A percentile compares a stretch with the other conserved stretches of the same genome.
phyloP scores from a whole-genome alignment of 2,888 invertebrate genomes.

The Vanessa cardui region DNA sequence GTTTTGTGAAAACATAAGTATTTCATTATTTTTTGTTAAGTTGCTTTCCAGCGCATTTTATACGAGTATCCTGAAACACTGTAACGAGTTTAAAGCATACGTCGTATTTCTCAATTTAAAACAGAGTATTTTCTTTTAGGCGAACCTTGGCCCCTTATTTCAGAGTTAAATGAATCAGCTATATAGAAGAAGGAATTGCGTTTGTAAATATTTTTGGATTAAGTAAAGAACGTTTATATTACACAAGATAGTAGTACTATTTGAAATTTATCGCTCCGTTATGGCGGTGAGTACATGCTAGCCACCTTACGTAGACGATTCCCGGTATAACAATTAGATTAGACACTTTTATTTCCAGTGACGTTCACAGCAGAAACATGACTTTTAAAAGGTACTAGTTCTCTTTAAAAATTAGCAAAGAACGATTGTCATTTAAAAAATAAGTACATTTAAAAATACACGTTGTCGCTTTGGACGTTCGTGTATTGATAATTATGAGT shows the following conservation, averaged over 20 bases:
- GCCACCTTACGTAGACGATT: slow-evolving; percentile 48
- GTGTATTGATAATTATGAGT: too few relatives aligned
- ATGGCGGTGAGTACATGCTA: slow-evolving; percentile 69
- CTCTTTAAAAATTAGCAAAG: too few relatives aligned
- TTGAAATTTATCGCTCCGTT: slow-evolving; percentile 72
- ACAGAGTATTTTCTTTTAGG: not conserved
- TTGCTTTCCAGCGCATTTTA: slow-evolving; percentile 5
- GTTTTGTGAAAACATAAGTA: not conserved
- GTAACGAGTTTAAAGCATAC: slow-evolving; percentile 2
- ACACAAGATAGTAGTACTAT: slow-evolving; percentile 67
- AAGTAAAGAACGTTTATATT: slow-evolving; percentile 70
- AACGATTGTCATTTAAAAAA: too few relatives aligned
- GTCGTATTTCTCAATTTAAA: slow-evolving; percentile 7
- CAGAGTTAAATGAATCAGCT: slow-evolving; percentile 34
- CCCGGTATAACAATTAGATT: slow-evolving; percentile 44
- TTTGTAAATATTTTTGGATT: slow-evolving; percentile 68
- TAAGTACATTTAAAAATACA: too few relatives aligned
- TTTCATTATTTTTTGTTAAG: not conserved
- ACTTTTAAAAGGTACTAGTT: too few relatives aligned
- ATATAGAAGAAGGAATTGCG: slow-evolving; percentile 22
- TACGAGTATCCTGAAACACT: not conserved
- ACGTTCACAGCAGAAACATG: not conserved
- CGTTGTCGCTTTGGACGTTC: too few relatives aligned
- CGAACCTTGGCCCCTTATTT: slow-evolving; percentile 7
- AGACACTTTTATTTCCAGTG: slow-evolving; percentile 7